phyloP scores from a whole-genome alignment of 1,140 invertebrate species.

The Sitobion miscanthi region DNA sequence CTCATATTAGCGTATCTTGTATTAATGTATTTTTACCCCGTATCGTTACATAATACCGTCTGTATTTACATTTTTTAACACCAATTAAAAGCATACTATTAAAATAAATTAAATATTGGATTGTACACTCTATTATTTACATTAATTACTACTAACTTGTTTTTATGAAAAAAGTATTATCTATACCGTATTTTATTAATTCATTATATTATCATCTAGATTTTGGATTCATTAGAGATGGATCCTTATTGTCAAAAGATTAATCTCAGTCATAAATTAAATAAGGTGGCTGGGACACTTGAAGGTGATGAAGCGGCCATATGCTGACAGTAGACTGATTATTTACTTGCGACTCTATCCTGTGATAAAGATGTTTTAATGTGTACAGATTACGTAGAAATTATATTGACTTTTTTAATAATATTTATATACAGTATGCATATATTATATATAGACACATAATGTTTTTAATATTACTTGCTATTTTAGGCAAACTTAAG shows the following conservation, averaged over 20 bases:
- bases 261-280: conserved; percentile 86
- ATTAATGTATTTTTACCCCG: no score
- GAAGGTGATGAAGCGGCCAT: conserved; percentile 75
- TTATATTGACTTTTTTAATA: conserved; percentile 39
- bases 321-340: conserved; percentile 64
- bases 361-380: conserved; percentile 53
- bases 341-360: conserved; percentile 45
- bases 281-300: conserved; percentile 87
- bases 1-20: no score
- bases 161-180: background rate
- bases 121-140: background rate
- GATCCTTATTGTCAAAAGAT: conserved; percentile 83
- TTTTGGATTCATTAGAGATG: conserved; percentile 80
- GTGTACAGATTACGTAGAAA: conserved; percentile 42
- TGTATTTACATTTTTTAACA: background rate
- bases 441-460: background rate
- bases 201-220: conserved; percentile 64
- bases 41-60: no score
- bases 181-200: background rate
- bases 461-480: conserved; percentile 34
- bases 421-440: conserved; percentile 25
- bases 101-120: background rate
- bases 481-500: conserved; percentile 15
- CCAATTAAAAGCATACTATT: background rate
- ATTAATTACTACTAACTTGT: background rate